Evolutionary conservation across 2,113 vertebrate species (phyloP), one percentile per base, ranked within the genome.

Genomic region (Chitala chitala): DNA sequence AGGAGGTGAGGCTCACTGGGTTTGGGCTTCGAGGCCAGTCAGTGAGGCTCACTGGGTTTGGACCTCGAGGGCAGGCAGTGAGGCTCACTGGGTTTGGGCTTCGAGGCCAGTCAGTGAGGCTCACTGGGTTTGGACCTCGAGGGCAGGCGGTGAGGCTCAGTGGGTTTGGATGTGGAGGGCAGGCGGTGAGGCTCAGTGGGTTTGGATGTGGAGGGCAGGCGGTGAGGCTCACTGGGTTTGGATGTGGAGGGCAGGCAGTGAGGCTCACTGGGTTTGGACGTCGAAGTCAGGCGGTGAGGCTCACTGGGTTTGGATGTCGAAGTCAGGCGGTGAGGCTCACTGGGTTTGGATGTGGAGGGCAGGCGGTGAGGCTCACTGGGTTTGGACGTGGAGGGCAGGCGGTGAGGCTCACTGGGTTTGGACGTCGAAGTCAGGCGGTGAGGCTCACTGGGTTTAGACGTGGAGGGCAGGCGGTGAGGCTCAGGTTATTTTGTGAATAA

Each of bases 91-190:
- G 31, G 33, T 38, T 63, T 6, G 5, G 17, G 38, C 33, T 3
- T 36, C 33, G 33, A 36, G 31, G 17, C 38, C 17, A 6, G 5
- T 17, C n/a, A 38, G 59, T 29, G 15, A 63, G 38, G 33, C 59
- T 29, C 15, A 17, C 29, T 33, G 58, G 10, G 29, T 61, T 61
- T 61, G 31, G 58, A 0, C 29, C 31, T 61, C 24, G 31, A 13
- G 36, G 58, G 31, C 31, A 29, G 15, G 29, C 36, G 36, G 58
- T 31, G 26, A 61, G 31, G 56, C 56, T 10, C 29, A 31, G 12
- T 59, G 58, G 58, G 58, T 61, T 26, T 33, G 58, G 58, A 61
- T 17, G n/a, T n/a, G n/a, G n/a, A n/a, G n/a, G n/a, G n/a, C n/a
- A n/a, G n/a, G n/a, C n/a, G n/a, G n/a, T n/a, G n/a, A n/a, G n/a